Evolutionary conservation across 2,797 vertebrate species (phyloP).

Genomic region (Acanthurus leucopareius): DNA sequence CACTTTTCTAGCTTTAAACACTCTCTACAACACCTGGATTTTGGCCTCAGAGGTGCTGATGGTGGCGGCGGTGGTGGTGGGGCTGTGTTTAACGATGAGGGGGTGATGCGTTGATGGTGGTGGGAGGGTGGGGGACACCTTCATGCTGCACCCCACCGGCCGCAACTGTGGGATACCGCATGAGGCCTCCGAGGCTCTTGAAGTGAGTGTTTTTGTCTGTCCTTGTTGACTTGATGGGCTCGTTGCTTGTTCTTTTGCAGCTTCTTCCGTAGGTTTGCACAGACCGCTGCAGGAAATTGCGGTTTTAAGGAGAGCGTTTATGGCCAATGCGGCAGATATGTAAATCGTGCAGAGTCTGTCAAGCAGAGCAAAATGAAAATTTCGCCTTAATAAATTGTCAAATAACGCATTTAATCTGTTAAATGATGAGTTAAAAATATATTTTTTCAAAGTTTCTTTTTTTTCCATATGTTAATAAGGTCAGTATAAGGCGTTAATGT

Average conservation of each 20-base stretch:
- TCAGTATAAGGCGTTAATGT: no score
- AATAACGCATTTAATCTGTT: neutral
- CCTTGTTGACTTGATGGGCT: neutral
- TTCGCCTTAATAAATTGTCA: neutral
- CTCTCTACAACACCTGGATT: constrained; percentile 64
- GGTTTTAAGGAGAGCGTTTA: constrained; percentile 56
- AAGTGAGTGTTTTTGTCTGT: constrained; percentile 75
- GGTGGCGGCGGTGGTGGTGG: constrained; percentile 2
- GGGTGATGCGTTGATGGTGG: constrained; percentile 34
- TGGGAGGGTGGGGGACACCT: constrained; percentile 46
- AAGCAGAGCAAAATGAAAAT: constrained; percentile 17
- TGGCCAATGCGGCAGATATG: constrained; percentile 51
- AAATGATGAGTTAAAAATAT: neutral
- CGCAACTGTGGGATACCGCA: constrained; percentile 50
- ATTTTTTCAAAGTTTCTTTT: neutral
- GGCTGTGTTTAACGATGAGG: constrained; percentile 25
- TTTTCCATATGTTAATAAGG: neutral
- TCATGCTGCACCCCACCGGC: constrained; percentile 54
- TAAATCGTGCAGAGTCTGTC: constrained; percentile 34
- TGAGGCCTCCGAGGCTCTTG: constrained; percentile 72
- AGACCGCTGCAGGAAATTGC: constrained; percentile 54
- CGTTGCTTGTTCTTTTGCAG: neutral
- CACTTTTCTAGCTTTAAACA: constrained; percentile 36
- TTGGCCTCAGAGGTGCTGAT: constrained; percentile 58
- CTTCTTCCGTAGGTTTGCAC: neutral